phyloP scores from a whole-genome alignment of 2,888 invertebrate genomes.

The Dicyrtoma fusca region DNA sequence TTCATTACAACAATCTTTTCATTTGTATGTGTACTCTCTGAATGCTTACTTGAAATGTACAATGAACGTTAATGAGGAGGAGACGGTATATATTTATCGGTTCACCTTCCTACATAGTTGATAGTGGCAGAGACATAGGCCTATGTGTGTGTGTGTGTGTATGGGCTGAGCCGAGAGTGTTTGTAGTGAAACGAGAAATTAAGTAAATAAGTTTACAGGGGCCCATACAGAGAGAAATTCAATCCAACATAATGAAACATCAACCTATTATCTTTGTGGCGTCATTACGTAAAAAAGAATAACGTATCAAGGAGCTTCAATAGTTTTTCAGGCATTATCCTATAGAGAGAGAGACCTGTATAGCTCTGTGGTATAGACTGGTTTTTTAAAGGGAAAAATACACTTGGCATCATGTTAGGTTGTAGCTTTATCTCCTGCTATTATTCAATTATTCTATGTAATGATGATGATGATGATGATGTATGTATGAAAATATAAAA shows the following conservation, averaged over 20 bases:
- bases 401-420: neutral
- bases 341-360: neutral
- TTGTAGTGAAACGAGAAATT: neutral
- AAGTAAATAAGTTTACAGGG: no score
- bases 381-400: no score
- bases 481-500: neutral
- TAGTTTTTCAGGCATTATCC: conserved; percentile 9
- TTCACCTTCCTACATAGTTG: no score
- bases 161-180: no score
- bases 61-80: conserved; percentile 12
- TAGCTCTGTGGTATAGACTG: neutral
- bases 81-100: no score
- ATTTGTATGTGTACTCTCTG: conserved; percentile 12
- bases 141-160: neutral
- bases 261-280: conserved; percentile 19
- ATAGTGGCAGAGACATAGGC: no score
- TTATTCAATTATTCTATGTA: conserved; percentile 33
- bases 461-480: conserved; percentile 7
- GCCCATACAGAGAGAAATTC: neutral
- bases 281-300: conserved; percentile 26
- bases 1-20: conserved; percentile 31
- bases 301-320: conserved; percentile 20
- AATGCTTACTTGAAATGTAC: conserved; percentile 7
- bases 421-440: neutral
- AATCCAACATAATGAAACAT: conserved; percentile 9